Evolutionary conservation across 2,113 vertebrate genomes (phyloP), one percentile per base, ranked within the genome.

Genomic region (Dicrurus megarhynchus): DNA sequence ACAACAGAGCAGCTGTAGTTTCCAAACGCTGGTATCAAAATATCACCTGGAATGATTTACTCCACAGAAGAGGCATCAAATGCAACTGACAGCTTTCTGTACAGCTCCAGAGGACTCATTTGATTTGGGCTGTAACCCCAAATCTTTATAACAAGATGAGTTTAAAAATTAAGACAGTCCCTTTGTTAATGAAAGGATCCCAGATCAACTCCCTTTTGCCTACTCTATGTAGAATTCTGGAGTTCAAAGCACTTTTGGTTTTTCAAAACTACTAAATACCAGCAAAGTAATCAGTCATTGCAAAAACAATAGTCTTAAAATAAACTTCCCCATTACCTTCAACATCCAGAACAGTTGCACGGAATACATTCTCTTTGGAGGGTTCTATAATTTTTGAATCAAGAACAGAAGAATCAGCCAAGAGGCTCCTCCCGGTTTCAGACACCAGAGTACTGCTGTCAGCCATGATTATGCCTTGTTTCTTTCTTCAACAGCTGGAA

Each of bases 401-500:
- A 88, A 98, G 99, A 83, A 98, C 98, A 19, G 99, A 99, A 78
- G 98, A 98, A 96, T 99, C 99, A 89, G 98, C 98, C 97, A 99
- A 92, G 84, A 99, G 97, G 97, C 99, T 99, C 78, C 96, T 98
- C 65, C 98, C 97, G 0, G 97, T 90, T 93, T 98, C 98, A 26
- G 98, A 97, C 65, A 98, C 96, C 95, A 98, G 46, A 8, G 96
- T 96, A 85, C 99, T 99, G 96, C 86, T 98, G 97, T 99, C 99
- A 97, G 99, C 98, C 99, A 99, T 99, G 75, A 88, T 90, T 69
- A 59, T 1, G 10, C 28, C n/a, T 84, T 23, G 41, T 76, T 77
- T 87, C 89, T 67, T 44, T 91, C 82, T 90, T 90, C 24, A 93
- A 46, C 19, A 73, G 28, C 97, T 98, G 53, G 17, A 97, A 97